Evolutionary conservation across 2,888 invertebrate species (phyloP), one percentile per base, ranked within the genome.

Genomic region (Blastobasis lacticolella): DNA sequence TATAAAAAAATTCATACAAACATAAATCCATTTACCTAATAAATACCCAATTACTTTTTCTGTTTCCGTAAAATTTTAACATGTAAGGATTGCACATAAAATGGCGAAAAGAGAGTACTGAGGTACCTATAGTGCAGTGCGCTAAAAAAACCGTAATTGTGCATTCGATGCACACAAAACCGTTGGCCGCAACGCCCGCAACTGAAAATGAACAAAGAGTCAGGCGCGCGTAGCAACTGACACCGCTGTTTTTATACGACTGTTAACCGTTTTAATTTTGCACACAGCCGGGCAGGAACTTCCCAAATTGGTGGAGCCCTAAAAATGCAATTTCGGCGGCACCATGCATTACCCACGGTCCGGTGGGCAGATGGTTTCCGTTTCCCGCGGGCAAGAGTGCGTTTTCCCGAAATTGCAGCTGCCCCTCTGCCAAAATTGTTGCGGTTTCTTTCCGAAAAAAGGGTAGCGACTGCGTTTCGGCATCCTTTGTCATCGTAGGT

Each of bases 341-440:
- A 73, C 69, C 78, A 72, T 77, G 67, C 77, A 80, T 84, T 80
- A 79, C 78, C 72, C 66, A 67, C 78, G 76, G 73, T 72, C 64
- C 75, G 77, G 54, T 78, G 81, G 81, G 71, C 87, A 85, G 71
- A 79, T 83, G 85, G 86, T 79, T 86, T 86, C 87, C 87, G 84
- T 64, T 87, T 86, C 80, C 83, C 75, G 83, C 56, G 58, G 66
- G 70, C 68, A 70, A 74, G 78, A 79, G 70, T 79, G 76, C 78
- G 71, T 81, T 84, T 86, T 78, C 80, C 81, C 81, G 66, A 85
- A 86, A 81, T 81, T 80, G 67, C 69, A 74, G 67, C 71, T 75
- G 77, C 64, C 68, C 69, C 66, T 61, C 60, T 55, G 60, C 52
- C 60, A 59, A 66, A 69, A 69, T 69, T 72, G 65, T 54, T 72